A percentile compares a stretch with the other conserved stretches of the same genome.
Conservation (phyloP, 2,113 vertebrate species). For the Brienomyrus longianalis region DNA sequence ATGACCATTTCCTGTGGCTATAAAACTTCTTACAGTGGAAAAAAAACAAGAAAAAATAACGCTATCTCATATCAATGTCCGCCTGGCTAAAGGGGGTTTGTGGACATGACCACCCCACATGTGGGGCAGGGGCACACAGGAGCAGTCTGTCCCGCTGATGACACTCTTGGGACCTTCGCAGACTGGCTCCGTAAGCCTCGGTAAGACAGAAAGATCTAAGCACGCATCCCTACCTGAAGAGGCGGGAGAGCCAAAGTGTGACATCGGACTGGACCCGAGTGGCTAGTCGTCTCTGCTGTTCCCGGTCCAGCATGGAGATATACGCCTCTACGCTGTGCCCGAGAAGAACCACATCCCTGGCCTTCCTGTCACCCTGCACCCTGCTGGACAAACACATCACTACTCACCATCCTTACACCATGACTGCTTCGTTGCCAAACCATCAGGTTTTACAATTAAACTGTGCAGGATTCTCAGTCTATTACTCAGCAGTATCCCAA, state of each 20-base stretch:
- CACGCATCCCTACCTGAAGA: constrained; percentile 71
- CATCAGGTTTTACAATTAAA: neutral
- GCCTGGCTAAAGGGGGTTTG: neutral
- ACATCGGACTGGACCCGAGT: constrained; percentile 90
- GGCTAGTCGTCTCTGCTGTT: constrained; percentile 79
- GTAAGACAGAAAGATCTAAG: neutral
- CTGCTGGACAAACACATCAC: constrained; percentile 46
- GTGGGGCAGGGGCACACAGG: neutral
- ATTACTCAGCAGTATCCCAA: neutral
- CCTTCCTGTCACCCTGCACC: constrained; percentile 78
- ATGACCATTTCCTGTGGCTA: neutral
- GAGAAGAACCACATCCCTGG: constrained; percentile 88
- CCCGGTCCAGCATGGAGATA: constrained; percentile 82
- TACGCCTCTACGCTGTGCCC: constrained; percentile 93
- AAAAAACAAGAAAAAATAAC: neutral
- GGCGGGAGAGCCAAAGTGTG: constrained; percentile 89
- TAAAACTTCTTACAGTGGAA: neutral
- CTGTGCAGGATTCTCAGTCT: neutral
- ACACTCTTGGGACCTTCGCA: neutral
- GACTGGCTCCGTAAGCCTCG: neutral
- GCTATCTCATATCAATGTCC: neutral
- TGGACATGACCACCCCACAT: neutral
- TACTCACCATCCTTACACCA: neutral
- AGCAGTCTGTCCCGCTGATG: neutral
- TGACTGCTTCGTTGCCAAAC: neutral